These are phyloP conservation scores for Pycnonotus jocosus DNA, from an alignment of 2,113 vertebrate species.

Conservation along the genomic window DNA sequence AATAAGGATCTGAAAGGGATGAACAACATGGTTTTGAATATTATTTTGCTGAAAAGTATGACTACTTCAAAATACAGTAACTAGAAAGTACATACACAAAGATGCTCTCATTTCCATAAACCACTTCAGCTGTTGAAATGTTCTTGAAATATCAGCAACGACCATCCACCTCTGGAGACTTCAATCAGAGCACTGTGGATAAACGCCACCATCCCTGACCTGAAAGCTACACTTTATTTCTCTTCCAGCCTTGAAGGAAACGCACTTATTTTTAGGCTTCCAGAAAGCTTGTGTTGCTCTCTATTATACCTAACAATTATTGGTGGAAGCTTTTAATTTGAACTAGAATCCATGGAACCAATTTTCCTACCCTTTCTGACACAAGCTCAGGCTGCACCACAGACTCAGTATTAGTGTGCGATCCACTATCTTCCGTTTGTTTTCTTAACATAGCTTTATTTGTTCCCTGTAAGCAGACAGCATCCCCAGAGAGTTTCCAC, in stretches of 20 bases:
- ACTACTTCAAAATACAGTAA: neutral
- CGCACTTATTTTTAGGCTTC: neutral
- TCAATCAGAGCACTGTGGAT: neutral
- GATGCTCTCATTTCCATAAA: neutral
- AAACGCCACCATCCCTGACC: neutral
- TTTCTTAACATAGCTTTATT: neutral
- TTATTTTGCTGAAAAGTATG: neutral
- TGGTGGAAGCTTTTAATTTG: neutral
- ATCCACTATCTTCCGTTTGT: accelerated
- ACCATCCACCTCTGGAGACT: neutral
- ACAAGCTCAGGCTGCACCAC: neutral
- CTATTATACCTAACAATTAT: neutral
- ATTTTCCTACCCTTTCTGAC: neutral
- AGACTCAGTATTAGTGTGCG: accelerated
- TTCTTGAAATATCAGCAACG: neutral
- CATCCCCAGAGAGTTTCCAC: neutral
- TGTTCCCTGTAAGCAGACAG: neutral
- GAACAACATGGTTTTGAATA: neutral
- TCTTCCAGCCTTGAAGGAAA: neutral
- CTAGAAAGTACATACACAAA: neutral
- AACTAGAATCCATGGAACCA: accelerated
- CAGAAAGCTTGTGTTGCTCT: neutral
- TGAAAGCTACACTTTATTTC: neutral
- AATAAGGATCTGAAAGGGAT: neutral
- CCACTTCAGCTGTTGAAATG: neutral